Evolutionary conservation across 2,888 invertebrate species (phyloP).

Genomic region (Leptopterna dolabrata): DNA sequence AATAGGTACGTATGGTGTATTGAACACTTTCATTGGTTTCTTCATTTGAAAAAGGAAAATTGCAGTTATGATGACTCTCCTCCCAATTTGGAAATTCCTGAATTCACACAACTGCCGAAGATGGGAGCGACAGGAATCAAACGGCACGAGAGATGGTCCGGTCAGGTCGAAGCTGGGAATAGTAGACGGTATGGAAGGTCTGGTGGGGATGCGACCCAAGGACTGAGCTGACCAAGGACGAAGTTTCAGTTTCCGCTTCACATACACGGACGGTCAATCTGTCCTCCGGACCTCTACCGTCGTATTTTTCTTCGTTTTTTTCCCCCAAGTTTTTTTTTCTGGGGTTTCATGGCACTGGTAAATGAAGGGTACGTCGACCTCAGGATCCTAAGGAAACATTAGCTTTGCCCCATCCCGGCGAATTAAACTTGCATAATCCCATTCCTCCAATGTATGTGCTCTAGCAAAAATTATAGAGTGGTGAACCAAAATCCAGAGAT

Average conservation of each 20-base stretch:
- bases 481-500: too few species aligned
- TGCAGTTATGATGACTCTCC: neutral
- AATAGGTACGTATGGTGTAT: too few species aligned
- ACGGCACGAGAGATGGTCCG: neutral
- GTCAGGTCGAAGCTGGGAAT: neutral
- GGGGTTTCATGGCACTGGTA: neutral
- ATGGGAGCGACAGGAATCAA: neutral
- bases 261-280: constrained; percentile 30
- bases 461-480: too few species aligned
- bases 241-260: constrained; percentile 33
- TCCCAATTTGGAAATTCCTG: neutral
- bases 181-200: neutral
- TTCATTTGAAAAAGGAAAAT: too few species aligned
- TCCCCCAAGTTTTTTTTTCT: neutral
- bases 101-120: neutral
- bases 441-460: too few species aligned
- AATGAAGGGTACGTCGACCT: constrained; percentile 3
- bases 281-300: neutral
- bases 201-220: neutral
- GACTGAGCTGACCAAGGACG: constrained; percentile 15
- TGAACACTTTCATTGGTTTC: too few species aligned
- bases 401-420: neutral
- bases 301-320: neutral
- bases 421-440: neutral
- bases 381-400: neutral